Evolutionary conservation across 2,888 invertebrate genomes (phyloP), one percentile per base, ranked within the genome.

Genomic region (Caenorhabditis sulstoni): DNA sequence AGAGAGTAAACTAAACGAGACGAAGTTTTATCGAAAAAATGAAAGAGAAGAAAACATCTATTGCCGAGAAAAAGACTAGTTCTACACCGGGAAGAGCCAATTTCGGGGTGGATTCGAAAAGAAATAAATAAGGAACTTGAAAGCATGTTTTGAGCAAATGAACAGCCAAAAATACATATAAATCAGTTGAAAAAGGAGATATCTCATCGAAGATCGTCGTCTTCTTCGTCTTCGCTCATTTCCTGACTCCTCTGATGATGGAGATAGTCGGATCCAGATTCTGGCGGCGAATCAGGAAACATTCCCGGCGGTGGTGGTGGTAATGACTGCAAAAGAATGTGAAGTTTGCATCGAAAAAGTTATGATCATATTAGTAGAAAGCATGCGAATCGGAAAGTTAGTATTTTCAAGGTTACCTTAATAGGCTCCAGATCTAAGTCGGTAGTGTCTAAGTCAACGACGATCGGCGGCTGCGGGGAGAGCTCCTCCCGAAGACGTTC

Each of bases 401-500:
- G 29, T 29, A 7, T 7, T 29, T 29, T 29, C n/a, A 44, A 11
- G 45, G 20, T 75, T 45, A 77, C 77, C 77, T 77, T 77, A 14
- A 77, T 77, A 11, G 77, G 77, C 18, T 62, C 70, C 64, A 79
- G 70, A 37, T 79, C 79, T 49, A 79, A 58, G 57, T 79, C 79
- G 2, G 61, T 79, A 1, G 79, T 79, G 50, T 79, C 79, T 50
- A 79, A 49, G 59, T 79, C 79, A 12, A 79, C 79, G 37, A 76
- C 75, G 22, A 80, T 81, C 20, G 80, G 85, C 9, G 87, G 87
- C 37, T 85, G 80, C 8, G 88, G 86, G 7, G 87, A 86, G 1
- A 73, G 53, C 52, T 85, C 84, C 76, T 89, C 89, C 23, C 84
- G 79, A 7, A 89, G 81, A 57, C 88, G 81, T 59, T 89, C 87